Base-by-base conservation (phyloP, 2,888 invertebrate genomes). In the Dryocosmus kuriphilus region DNA sequence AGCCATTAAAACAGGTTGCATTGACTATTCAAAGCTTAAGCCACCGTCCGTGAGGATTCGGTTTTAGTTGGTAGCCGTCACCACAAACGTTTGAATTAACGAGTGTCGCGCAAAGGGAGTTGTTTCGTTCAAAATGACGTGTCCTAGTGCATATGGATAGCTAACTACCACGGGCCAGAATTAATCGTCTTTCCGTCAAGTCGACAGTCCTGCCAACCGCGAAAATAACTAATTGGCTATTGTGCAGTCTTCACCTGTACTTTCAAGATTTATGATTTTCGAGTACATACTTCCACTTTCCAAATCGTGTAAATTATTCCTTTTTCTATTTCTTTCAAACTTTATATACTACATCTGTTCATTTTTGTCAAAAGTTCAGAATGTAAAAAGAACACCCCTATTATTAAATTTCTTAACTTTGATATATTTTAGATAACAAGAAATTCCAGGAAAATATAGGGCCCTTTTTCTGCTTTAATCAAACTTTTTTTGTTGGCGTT, bases 171-270 rank as follows among this genome's bases (percentile, higher is more conserved):
- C 46, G 11, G 67, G 22, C 51, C 71, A 51, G 71, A 71, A 71
- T 71, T 71, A 71, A 71, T 71, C 71, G 71, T 71, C 71, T 71
- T 71, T 51, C 71, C 71, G 51, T 71, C 46, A 71, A 71, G 46
- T 71, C 71, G 71, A 71, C 71, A 71, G 71, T 71, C 41, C 71
- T 71, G 71, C 71, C 71, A 71, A 51, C 71, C 46, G 71, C 32
- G 71, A 71, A 71, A 71, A 71, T 71, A 51, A 71, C 71, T 71
- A 71, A 71, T 71, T 71, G 71, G 30, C 71, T 30, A 71, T 71
- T 51, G 27, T 71, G 51, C 46, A 71, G 71, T 51, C 71, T 51
- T 71, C 71, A 71, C 51, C 51, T 71, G 4, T 46, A 27, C 41
- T 24, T 27, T 46, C 1, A 27, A 71, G 71, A 71, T 71, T 51